Conservation (phyloP, 2,888 invertebrate species). For the Epicampocera succincta region DNA sequence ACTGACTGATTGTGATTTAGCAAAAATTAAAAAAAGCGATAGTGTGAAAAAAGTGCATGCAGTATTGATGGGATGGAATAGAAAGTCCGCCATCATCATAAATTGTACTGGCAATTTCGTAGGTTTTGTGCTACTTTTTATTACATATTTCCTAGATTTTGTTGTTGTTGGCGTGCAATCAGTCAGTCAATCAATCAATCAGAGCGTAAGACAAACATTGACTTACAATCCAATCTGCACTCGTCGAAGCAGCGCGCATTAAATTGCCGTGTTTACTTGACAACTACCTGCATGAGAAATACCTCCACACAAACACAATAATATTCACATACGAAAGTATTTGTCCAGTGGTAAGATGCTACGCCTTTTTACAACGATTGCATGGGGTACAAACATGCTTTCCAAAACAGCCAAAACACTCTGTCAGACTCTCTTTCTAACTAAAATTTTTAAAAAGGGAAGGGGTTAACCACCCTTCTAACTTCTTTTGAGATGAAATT, state of each 20-base stretch:
- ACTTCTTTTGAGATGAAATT: too few relatives aligned
- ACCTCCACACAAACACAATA: conserved; percentile 9
- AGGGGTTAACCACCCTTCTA: too few relatives aligned
- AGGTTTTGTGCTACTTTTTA: conserved; percentile 42
- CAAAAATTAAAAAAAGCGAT: not conserved
- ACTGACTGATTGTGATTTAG: conserved; percentile 6
- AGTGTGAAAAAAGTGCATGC: conserved; percentile 57
- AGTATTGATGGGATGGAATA: conserved; percentile 60
- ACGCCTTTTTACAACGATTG: too few relatives aligned
- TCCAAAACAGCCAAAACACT: too few relatives aligned
- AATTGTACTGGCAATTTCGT: conserved; percentile 45
- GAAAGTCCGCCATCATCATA: conserved; percentile 50
- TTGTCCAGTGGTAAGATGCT: too few relatives aligned
- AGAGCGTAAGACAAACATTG: conserved; percentile 81
- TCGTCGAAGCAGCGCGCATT: conserved; percentile 77
- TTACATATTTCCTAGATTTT: conserved; percentile 53
- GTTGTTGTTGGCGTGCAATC: conserved; percentile 78
- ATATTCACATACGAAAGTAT: too few relatives aligned
- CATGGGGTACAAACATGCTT: too few relatives aligned
- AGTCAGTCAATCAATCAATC: conserved; percentile 77
- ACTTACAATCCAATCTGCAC: conserved; percentile 77
- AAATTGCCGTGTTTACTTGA: conserved; percentile 79
- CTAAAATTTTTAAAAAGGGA: too few relatives aligned
- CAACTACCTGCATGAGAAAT: conserved; percentile 69
- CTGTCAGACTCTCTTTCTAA: too few relatives aligned